These are phyloP conservation scores for Leptopilina drosophilae DNA, from an alignment of 2,888 invertebrate genomes.

Conservation along the genomic window DNA sequence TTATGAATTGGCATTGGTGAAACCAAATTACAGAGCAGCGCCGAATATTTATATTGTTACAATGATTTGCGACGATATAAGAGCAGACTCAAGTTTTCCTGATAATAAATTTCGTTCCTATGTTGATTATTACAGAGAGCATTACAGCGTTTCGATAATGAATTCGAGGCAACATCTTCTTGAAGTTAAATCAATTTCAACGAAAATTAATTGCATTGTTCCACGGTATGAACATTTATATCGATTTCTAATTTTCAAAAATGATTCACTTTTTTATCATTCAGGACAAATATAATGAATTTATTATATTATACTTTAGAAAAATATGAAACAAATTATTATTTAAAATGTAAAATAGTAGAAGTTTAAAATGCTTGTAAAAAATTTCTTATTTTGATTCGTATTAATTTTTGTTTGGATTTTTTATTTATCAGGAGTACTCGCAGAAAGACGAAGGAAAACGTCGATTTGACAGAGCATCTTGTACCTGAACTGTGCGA, in stretches of 20 bases:
- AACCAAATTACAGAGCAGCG: slow-evolving; percentile 87
- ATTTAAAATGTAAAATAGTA: too few species aligned
- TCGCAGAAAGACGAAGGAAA: slow-evolving; percentile 74
- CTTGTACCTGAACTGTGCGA: slow-evolving; percentile 93
- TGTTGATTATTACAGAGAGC: slow-evolving; percentile 85
- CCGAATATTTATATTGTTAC: slow-evolving; percentile 82
- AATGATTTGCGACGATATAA: slow-evolving; percentile 82
- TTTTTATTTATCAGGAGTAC: slow-evolving; percentile 69
- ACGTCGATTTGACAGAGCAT: slow-evolving; percentile 82
- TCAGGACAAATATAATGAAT: too few species aligned
- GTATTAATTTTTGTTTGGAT: too few species aligned
- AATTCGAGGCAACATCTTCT: slow-evolving; percentile 86
- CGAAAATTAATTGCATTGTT: slow-evolving; percentile 81
- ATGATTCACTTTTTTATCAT: too few species aligned
- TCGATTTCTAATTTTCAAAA: not conserved
- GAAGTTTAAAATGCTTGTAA: too few species aligned
- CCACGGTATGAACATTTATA: slow-evolving; percentile 73
- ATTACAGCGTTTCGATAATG: slow-evolving; percentile 84
- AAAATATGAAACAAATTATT: too few species aligned
- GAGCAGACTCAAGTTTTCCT: slow-evolving; percentile 84
- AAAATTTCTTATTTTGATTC: too few species aligned
- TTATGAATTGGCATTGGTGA: slow-evolving; percentile 87
- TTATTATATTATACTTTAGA: too few species aligned
- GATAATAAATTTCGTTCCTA: slow-evolving; percentile 81
- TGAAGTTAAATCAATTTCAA: slow-evolving; percentile 85